Evolutionary conservation across 1,140 invertebrate species (phyloP), one percentile per base, ranked within the genome.

Genomic region (Drosophila pectinifera): DNA sequence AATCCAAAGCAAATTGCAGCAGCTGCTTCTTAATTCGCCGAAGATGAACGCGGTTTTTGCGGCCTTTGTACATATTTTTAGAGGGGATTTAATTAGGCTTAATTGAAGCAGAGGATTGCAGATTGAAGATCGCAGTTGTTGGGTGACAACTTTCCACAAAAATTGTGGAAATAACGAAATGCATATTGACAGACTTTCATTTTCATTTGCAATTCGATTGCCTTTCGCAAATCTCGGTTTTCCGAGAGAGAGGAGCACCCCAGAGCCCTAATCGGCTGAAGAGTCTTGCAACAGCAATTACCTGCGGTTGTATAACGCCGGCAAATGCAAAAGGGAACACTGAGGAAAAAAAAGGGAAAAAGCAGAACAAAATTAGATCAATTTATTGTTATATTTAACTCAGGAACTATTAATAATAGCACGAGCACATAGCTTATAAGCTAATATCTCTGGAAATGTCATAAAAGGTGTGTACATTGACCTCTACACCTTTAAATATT

Each of bases 71-170:
- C 39, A 42, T 62, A 62, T 31, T 43, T 53, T 63, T 18, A 42
- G 36, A 73, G 74, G 22, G 61, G 79, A 74, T 69, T 86, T 69
- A 57, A 53, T 68, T 49, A 69, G 36, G 80, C 77, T 73, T 78
- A 84, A 86, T 88, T 86, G 83, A 88, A 73, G 65, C 73, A 73
- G 63, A 43, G 39, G n/a, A n/a, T n/a, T n/a, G 58, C 56, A 39
- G 55, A 59, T 56, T 76, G 61, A 54, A 53, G 72, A 64, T 75
- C 39, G 34, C 49, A n/a, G 55, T 73, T 55, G 84, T 77, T 74
- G 84, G 73, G 53, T 83, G 83, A 86, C 83, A 86, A 86, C 83
- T 86, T 86, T 86, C 83, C 78, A 88, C 62, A 14, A 10, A 74
- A 28, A 34, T 24, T 14, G 58, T 72, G 65, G 53, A 79, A 80